Conservation (phyloP, 1,140 invertebrate genomes). For the Sitophilus oryzae region DNA sequence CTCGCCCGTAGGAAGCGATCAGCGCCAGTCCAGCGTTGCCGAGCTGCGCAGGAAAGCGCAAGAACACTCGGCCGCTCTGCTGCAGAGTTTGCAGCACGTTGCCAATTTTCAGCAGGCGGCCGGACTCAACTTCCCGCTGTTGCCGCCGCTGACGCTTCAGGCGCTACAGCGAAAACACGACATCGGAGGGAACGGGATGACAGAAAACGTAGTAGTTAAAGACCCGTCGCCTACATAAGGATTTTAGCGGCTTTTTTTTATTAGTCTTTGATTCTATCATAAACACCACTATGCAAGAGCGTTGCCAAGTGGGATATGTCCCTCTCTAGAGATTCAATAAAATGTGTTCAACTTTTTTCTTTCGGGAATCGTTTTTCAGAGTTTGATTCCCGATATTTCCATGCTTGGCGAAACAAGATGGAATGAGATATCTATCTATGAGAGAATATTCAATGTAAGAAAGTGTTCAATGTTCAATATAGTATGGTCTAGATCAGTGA, state of each 20-base stretch:
- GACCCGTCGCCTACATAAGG: constrained; percentile 17
- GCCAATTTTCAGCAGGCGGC: constrained; percentile 50
- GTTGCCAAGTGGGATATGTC: background rate
- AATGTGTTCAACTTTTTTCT: too few species aligned
- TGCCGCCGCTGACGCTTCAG: constrained; percentile 47
- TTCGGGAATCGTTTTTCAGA: too few species aligned
- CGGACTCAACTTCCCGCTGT: constrained; percentile 48
- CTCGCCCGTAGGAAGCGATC: constrained; percentile 45
- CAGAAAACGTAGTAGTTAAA: constrained; percentile 10
- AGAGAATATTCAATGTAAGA: too few species aligned
- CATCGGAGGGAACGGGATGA: constrained; percentile 6
- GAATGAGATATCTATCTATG: too few species aligned
- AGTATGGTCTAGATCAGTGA: too few species aligned
- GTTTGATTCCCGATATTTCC: too few species aligned
- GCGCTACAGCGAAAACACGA: constrained; percentile 43
- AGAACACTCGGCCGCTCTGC: constrained; percentile 80
- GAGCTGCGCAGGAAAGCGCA: constrained; percentile 83
- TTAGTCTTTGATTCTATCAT: too few species aligned
- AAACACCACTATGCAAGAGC: too few species aligned
- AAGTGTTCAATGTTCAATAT: too few species aligned
- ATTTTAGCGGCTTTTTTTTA: too few species aligned
- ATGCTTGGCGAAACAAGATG: too few species aligned
- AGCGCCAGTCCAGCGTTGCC: constrained; percentile 74
- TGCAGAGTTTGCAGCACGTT: constrained; percentile 63
- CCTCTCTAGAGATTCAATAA: too few species aligned